Percentiles rank a stretch among this genome's conserved stretches.
Evolutionary conservation across 2,113 vertebrate genomes (phyloP).

Genomic region (Camelus bactrianus): DNA sequence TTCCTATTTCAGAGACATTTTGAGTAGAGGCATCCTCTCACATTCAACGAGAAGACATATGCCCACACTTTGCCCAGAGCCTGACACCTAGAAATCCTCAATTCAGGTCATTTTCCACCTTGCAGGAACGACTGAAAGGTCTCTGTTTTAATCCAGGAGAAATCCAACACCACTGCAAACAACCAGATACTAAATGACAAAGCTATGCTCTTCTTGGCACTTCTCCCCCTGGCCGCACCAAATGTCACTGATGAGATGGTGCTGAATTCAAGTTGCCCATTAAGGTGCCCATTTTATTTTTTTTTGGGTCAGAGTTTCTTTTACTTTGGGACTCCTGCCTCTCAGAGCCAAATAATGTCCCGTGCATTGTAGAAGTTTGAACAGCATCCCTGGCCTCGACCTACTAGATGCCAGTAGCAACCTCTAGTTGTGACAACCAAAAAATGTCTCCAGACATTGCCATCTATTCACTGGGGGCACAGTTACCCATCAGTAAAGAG

Average conservation of each 20-base stretch:
- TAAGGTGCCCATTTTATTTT: not conserved
- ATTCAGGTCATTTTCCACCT: not conserved
- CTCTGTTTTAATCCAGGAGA: not conserved
- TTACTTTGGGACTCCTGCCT: not conserved
- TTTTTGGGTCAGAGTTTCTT: not conserved
- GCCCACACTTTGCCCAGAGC: rapidly evolving
- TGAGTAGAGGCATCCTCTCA: rapidly evolving
- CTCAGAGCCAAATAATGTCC: not conserved
- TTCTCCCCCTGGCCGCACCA: not conserved
- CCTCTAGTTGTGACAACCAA: not conserved
- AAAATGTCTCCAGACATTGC: not conserved
- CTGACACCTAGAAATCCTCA: not conserved
- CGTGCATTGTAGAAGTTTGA: rapidly evolving
- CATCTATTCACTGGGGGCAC: not conserved
- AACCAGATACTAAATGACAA: not conserved
- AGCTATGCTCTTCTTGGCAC: not conserved
- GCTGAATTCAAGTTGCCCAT: rapidly evolving
- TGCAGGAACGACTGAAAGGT: rapidly evolving
- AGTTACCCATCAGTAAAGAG: not conserved
- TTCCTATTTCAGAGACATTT: rapidly evolving
- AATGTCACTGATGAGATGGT: rapidly evolving
- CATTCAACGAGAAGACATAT: rapidly evolving
- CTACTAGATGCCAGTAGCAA: not conserved
- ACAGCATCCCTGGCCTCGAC: not conserved
- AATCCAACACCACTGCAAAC: not conserved